Percentiles rank a stretch among this genome's conserved stretches.
These are phyloP conservation scores for Rhinichthys klamathensis DNA, from an alignment of 2,113 vertebrate species.

Conservation along the genomic window DNA sequence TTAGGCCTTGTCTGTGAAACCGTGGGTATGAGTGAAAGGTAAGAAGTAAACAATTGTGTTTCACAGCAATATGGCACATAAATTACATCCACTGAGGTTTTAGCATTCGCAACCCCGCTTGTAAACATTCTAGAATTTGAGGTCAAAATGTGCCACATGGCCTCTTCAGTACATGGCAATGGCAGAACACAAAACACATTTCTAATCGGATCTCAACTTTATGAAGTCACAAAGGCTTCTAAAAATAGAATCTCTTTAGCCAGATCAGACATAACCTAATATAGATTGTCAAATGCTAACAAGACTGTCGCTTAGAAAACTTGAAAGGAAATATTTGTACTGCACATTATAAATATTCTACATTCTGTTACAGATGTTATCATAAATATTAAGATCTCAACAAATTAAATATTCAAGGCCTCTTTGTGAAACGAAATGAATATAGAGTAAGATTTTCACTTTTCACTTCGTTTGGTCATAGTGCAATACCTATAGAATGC, in stretches of 20 bases:
- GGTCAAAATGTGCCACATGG: neutral
- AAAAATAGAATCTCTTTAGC: constrained; percentile 8
- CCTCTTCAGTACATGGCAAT: neutral
- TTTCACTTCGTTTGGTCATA: constrained; percentile 29
- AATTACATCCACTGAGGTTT: neutral
- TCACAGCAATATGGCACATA: constrained; percentile 5
- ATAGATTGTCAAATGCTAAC: constrained; percentile 9
- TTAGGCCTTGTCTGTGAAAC: too few relatives aligned
- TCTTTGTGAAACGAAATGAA: constrained; percentile 44
- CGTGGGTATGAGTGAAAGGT: neutral
- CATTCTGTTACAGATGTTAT: constrained; percentile 18
- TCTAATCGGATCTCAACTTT: neutral
- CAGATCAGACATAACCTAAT: constrained; percentile 4
- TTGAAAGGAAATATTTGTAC: neutral
- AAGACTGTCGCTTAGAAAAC: neutral
- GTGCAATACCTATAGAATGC: constrained; percentile 55
- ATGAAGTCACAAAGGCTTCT: constrained; percentile 2
- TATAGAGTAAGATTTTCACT: neutral
- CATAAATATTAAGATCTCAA: constrained; percentile 36
- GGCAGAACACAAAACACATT: constrained; percentile 3
- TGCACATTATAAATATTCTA: neutral
- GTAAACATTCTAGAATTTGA: neutral
- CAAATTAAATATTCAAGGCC: constrained; percentile 59
- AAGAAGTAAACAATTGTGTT: neutral
- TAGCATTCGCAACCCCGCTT: neutral